Evolutionary conservation across 2,113 vertebrate species (phyloP), one percentile per base, ranked within the genome.

Genomic region (Hyperoodon ampullatus): DNA sequence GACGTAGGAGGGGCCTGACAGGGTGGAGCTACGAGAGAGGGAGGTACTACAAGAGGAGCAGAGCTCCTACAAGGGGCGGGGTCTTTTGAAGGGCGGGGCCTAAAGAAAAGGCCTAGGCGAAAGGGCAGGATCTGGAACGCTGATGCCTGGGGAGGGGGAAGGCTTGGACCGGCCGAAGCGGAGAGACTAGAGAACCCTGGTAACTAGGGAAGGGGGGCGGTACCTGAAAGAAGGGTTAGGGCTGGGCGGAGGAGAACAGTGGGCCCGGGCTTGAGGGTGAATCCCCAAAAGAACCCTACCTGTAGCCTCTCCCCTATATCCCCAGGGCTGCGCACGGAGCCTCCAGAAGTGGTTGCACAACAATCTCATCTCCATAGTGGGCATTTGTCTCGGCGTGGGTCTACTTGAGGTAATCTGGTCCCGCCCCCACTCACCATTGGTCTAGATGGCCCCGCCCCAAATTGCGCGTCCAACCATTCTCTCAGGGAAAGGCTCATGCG

Each of bases 341-440:
- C 96, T 98, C 63, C 87, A 94, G 39, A 90, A 85, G 7, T 98
- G 98, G 98, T 65, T 98, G 65, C 74, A 93, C 63, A 98, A 98
- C 85, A 98, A 98, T 71, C 93, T 98, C 68, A 97, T 98, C 95
- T 98, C 95, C 82, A 97, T 98, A 44, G 98, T 98, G 94, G 98
- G 98, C 24, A 93, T 98, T 21, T 98, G 98, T 80, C 98, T 98
- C 86, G 98, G 98, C 12, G 87, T 98, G 78, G 98, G 97, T 7
- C 96, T 98, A 10, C 92, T 98, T 14, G 98, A 98, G 98, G 98
- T 98, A 83, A 98, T 9, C 58, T 35, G 53, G 71, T 21, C 60
- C 85, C 8, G n/a, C 39, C 68, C 90, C 35, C 21, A 5, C 5
- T 16, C 8, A 13, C 42, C 6, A 81, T 33, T 61, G 55, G 60